Evolutionary conservation across 1,140 invertebrate genomes (phyloP).

Genomic region (Magallana ariakensis): DNA sequence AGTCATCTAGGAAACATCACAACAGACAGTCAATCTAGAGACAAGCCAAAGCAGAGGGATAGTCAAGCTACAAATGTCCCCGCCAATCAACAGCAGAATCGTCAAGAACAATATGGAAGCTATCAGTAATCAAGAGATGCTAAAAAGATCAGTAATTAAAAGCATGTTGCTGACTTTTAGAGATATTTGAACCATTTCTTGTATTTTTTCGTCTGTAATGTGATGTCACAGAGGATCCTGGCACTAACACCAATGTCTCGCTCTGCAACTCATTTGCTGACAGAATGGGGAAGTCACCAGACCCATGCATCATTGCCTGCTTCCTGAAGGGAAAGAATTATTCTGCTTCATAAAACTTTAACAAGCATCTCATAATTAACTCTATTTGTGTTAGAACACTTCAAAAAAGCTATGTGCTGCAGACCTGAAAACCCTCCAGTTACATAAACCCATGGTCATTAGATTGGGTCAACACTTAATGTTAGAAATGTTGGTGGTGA

Average conservation of each 20-base stretch:
- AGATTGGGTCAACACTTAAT: conserved; percentile 12
- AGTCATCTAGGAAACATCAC: not conserved
- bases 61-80: no score
- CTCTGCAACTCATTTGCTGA: not conserved
- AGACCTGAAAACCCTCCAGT: not conserved
- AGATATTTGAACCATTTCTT: no score
- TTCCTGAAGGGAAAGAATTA: not conserved
- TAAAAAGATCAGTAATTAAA: no score
- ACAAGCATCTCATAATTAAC: conserved; percentile 23
- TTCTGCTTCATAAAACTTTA: conserved; percentile 23
- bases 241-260: not conserved
- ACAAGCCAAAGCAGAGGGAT: no score
- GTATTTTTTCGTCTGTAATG: no score
- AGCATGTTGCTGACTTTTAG: no score
- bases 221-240: not conserved
- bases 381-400: not conserved
- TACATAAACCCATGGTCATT: not conserved
- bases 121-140: no score
- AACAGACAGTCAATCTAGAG: no score
- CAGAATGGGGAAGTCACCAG: conserved; percentile 1
- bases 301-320: not conserved
- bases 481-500: not conserved
- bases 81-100: no score
- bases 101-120: no score
- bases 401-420: conserved; percentile 13